Evolutionary conservation across 2,797 vertebrate genomes (phyloP), one percentile per base, ranked within the genome.

Genomic region (Gymnoscopelus braueri): DNA sequence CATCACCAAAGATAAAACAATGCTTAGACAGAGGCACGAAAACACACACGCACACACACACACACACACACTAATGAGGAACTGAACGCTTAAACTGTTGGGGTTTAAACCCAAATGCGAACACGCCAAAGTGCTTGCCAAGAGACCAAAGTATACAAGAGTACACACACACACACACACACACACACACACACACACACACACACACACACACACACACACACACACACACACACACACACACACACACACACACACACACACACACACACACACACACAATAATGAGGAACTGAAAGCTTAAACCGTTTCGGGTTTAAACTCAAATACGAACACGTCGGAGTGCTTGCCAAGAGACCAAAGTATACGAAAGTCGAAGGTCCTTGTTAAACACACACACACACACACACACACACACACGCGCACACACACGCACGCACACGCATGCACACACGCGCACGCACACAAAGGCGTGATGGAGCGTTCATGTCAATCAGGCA

Each of bases 401-500:
- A 57, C 53, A 52, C 53, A 68, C 56, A 60, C 44, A 50, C 26
- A 61, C 49, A 11, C 39, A 29, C n/a, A 47, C 7, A 54, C 13
- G 71, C 4, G 47, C 63, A 72, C 26, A 80, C n/a, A 47, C 7
- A 51, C 13, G 71, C 4, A 50, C 63, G 71, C 26, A 80, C 44
- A 57, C 53, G 44, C 53, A 68, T 48, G 52, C 44, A 50, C 26
- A 61, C 49, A 11, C 39, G 69, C 57, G 50, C 44, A 35, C 11
- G 70, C 4, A 50, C 63, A 73, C 26, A 80, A 70, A 72, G 75
- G 50, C 12, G 63, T 52, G 71, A 72, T 66, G 69, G 74, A 77
- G 80, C 69, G 56, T 78, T 63, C 11, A 1, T 80, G 79, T 84
- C 79, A 66, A 32, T 69, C 62, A 62, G 54, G 47, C 78, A 54